phyloP scores from a whole-genome alignment of 2,888 invertebrate species.

The Cantharis nigra region DNA sequence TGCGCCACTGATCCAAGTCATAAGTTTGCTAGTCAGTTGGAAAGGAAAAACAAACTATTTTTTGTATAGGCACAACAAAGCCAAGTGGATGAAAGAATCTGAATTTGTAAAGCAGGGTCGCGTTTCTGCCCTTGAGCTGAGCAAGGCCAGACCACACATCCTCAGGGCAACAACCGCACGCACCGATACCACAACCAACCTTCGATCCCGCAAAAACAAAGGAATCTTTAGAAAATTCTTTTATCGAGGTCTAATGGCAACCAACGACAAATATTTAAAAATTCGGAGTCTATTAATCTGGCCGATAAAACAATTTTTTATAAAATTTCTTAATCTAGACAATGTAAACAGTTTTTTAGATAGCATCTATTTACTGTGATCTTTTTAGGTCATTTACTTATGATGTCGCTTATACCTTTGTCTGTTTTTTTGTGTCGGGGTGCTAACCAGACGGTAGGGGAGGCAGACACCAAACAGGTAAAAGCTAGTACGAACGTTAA shows the following conservation, averaged over 20 bases:
- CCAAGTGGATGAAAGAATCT: slow-evolving; percentile 33
- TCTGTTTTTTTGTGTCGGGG: neutral
- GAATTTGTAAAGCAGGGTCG: slow-evolving; percentile 35
- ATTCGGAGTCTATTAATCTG: neutral
- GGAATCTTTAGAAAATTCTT: slow-evolving; percentile 7
- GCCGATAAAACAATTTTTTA: neutral
- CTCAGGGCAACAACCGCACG: slow-evolving; percentile 34
- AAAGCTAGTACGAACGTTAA: neutral
- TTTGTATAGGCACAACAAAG: slow-evolving; percentile 11
- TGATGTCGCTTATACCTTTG: neutral
- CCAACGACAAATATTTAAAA: neutral
- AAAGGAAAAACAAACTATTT: neutral
- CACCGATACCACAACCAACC: slow-evolving; percentile 17
- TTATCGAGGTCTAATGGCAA: slow-evolving; percentile 15
- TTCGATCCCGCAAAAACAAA: slow-evolving; percentile 24
- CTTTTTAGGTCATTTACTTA: neutral
- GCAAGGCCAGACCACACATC: slow-evolving; percentile 38
- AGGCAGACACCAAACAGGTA: neutral
- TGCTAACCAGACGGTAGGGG: neutral
- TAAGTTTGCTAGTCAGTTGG: neutral
- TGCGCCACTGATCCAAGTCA: neutral
- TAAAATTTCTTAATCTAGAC: neutral
- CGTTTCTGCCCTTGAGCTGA: slow-evolving; percentile 37
- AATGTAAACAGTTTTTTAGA: neutral
- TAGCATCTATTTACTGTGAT: neutral